These are phyloP conservation scores for Orcinus orca DNA, from an alignment of 2,113 vertebrate species.

Conservation along the genomic window DNA sequence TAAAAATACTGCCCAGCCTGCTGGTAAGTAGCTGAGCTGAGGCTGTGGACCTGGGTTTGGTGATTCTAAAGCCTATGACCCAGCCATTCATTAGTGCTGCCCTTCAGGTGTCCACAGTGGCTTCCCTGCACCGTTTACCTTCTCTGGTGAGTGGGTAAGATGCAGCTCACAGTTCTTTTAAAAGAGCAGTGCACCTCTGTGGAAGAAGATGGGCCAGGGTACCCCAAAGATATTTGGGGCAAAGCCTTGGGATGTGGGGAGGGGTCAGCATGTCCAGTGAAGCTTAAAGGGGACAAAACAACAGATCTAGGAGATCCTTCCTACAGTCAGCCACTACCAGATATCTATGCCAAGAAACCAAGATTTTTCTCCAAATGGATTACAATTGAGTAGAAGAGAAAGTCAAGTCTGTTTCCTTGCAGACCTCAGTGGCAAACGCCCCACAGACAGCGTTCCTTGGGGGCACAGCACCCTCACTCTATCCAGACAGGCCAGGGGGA, in stretches of 20 bases:
- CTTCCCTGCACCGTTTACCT: accelerated
- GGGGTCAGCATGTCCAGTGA: no score
- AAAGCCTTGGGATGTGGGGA: neutral
- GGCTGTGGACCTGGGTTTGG: neutral
- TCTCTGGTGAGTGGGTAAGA: neutral
- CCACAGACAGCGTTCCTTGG: accelerated
- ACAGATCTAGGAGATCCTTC: neutral
- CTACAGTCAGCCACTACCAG: neutral
- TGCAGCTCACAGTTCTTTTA: accelerated
- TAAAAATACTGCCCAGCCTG: neutral
- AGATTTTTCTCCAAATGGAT: neutral
- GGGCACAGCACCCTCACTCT: no score
- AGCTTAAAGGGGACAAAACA: neutral
- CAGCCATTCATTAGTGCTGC: neutral
- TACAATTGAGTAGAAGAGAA: neutral
- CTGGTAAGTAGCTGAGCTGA: neutral
- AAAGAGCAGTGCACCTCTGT: accelerated
- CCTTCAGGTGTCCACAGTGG: accelerated
- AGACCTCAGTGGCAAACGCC: neutral
- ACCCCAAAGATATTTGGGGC: neutral
- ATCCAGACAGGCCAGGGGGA: accelerated
- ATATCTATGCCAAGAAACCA: neutral
- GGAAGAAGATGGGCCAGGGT: neutral
- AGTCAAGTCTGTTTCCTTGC: no score
- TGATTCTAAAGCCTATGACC: neutral